A percentile compares a stretch with the other conserved stretches of the same genome.
These are phyloP conservation scores for Pomacea maculata DNA, from an alignment of 1,140 invertebrate genomes.

Conservation along the genomic window DNA sequence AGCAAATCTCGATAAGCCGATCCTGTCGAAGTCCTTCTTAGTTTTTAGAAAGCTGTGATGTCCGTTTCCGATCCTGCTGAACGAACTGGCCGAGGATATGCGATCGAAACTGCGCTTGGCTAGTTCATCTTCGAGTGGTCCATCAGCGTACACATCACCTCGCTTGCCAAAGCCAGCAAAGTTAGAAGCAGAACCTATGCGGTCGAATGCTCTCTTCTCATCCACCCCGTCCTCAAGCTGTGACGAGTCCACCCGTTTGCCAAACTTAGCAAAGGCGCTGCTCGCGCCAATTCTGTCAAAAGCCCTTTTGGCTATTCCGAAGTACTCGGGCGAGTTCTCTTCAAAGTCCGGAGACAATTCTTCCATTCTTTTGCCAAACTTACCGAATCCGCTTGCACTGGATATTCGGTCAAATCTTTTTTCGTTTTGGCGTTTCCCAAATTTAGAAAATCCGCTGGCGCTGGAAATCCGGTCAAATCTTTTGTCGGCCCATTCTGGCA, in stretches of 20 bases:
- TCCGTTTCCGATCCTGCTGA: background rate
- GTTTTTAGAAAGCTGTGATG: background rate
- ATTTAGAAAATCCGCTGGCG: conserved; percentile 2
- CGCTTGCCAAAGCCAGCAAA: conserved; percentile 20
- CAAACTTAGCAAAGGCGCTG: conserved; percentile 17
- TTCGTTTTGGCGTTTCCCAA: background rate
- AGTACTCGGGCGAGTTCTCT: too few relatives aligned
- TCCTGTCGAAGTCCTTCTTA: background rate
- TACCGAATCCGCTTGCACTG: background rate
- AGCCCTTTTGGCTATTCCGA: background rate
- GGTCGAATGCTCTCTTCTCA: background rate
- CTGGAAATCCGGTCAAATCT: conserved; percentile 5
- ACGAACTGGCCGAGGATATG: background rate
- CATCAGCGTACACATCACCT: too few relatives aligned
- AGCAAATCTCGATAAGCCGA: background rate
- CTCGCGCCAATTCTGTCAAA: conserved; percentile 15
- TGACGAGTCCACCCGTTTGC: conserved; percentile 1
- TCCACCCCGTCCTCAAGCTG: background rate
- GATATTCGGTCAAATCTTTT: conserved; percentile 8
- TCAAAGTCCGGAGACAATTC: too few relatives aligned
- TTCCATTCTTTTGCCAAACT: conserved; percentile 1
- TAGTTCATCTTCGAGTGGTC: too few relatives aligned
- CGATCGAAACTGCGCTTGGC: background rate
- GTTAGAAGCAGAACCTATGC: background rate
- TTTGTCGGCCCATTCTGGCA: background rate